Conservation (phyloP, 64 coral and sea anemone species). For the Dendrophyllia cribrosa region DNA sequence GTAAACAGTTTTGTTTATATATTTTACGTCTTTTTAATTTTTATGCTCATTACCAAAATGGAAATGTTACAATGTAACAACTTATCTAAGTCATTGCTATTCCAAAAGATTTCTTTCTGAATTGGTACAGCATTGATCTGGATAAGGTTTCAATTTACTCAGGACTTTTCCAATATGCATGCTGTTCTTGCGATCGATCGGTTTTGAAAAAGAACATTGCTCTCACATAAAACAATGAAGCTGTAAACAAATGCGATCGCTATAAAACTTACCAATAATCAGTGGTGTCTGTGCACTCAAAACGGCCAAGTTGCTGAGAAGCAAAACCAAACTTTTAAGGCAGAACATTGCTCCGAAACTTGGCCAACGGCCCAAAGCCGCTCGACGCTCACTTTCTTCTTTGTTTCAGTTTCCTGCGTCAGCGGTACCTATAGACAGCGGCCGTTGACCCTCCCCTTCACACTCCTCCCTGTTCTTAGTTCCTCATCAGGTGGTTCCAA, state of each 20-base stretch:
- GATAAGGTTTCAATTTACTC: too few species aligned
- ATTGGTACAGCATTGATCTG: too few species aligned
- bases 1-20: too few species aligned
- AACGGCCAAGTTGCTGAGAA: neutral
- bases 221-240: neutral
- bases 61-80: too few species aligned
- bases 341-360: neutral
- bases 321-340: neutral
- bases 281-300: constrained; percentile 10
- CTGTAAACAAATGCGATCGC: neutral
- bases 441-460: neutral
- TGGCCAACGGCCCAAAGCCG: neutral
- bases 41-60: neutral
- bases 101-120: too few species aligned
- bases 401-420: neutral
- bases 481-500: neutral
- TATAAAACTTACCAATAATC: constrained; percentile 27
- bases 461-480: neutral
- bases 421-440: neutral
- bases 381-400: neutral
- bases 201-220: neutral
- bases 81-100: too few species aligned
- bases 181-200: too few species aligned
- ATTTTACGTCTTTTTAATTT: too few species aligned
- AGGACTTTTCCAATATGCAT: too few species aligned